Conservation (phyloP, 2,797 vertebrate species). For the Carcharodon carcharias region DNA sequence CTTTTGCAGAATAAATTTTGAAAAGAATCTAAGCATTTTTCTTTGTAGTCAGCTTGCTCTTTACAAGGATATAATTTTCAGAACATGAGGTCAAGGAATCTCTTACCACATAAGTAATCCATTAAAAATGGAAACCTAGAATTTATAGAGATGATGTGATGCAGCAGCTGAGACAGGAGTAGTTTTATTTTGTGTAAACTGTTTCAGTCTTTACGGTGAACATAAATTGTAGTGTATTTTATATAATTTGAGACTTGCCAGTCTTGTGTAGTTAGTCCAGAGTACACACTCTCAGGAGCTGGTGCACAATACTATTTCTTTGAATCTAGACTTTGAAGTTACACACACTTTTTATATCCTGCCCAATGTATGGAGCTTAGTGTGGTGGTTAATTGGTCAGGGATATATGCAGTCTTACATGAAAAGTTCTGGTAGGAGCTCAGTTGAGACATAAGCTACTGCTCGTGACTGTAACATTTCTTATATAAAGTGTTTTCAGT, state of each 20-base stretch:
- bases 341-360: no score
- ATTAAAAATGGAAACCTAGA: background rate
- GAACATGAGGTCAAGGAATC: background rate
- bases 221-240: background rate
- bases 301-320: background rate
- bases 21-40: constrained; percentile 6
- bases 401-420: no score
- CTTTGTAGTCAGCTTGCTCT: background rate
- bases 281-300: background rate
- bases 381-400: no score
- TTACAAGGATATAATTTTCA: background rate
- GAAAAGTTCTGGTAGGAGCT: no score
- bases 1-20: constrained; percentile 37
- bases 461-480: background rate
- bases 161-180: background rate
- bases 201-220: background rate
- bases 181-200: background rate
- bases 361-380: no score
- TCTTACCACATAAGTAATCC: background rate
- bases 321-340: background rate
- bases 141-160: background rate
- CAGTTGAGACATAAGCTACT: no score
- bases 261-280: background rate
- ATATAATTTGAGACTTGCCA: background rate
- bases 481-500: background rate